Evolutionary conservation across 2,888 invertebrate species (phyloP).

Genomic region (Lasioglossum morio): DNA sequence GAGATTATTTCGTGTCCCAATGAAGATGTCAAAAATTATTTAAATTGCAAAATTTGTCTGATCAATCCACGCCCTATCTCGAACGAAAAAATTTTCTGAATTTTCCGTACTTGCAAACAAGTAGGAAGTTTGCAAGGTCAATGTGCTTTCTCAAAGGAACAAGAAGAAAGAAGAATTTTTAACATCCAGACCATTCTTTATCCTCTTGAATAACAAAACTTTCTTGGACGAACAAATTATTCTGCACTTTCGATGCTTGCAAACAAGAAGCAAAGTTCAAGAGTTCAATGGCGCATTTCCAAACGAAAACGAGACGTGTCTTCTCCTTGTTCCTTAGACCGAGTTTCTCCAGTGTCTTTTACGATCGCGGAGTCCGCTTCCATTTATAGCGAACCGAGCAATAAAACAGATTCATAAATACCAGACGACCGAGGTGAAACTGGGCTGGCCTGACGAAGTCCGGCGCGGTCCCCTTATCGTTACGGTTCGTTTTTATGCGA

Average conservation of each 20-base stretch:
- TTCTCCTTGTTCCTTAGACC: neutral
- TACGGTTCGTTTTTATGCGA: conserved; percentile 48
- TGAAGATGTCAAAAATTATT: neutral
- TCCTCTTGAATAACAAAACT: neutral
- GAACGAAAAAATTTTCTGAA: neutral
- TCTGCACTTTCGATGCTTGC: neutral
- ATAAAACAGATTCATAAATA: conserved; percentile 73
- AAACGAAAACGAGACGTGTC: neutral
- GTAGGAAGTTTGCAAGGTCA: neutral
- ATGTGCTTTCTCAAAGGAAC: neutral
- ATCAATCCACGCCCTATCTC: too few species aligned
- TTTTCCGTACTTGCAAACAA: neutral
- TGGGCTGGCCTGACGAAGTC: conserved; percentile 50
- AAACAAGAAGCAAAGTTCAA: neutral
- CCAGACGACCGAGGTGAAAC: conserved; percentile 43
- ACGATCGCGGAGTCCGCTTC: conserved; percentile 59
- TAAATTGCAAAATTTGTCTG: neutral
- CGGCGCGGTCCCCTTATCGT: conserved; percentile 51
- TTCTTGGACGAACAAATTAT: neutral
- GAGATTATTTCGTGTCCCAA: neutral
- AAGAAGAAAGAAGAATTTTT: neutral
- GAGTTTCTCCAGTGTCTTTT: conserved; percentile 52
- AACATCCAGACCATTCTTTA: neutral
- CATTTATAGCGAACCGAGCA: conserved; percentile 70
- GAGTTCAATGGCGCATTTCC: too few species aligned